Conservation (phyloP, 1,140 invertebrate species). For the Drosophila pseudoobscura region DNA sequence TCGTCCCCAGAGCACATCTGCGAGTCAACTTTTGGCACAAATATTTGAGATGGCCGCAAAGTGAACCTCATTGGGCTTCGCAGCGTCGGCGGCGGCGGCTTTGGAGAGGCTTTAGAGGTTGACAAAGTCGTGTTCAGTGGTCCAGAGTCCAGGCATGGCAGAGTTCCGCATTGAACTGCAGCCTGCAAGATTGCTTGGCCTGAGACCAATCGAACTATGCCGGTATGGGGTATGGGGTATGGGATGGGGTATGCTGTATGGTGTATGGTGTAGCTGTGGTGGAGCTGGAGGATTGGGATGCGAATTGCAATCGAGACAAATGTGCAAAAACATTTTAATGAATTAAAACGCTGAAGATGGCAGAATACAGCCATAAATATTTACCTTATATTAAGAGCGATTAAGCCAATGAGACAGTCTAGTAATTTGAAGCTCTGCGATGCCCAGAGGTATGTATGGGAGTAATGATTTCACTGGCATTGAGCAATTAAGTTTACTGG, state of each 20-base stretch:
- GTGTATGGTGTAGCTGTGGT: conserved; percentile 11
- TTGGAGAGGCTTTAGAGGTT: conserved; percentile 55
- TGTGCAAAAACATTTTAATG: conserved; percentile 72
- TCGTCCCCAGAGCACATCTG: conserved; percentile 4
- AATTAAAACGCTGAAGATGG: conserved; percentile 59
- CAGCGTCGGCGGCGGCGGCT: conserved; percentile 42
- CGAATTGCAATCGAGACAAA: conserved; percentile 29
- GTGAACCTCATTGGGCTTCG: conserved; percentile 36
- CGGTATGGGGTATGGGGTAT: conserved; percentile 11
- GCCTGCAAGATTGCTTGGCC: conserved; percentile 51
- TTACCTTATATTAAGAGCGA: conserved; percentile 36
- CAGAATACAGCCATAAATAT: conserved; percentile 31
- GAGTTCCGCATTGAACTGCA: conserved; percentile 73
- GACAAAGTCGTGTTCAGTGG: conserved; percentile 71
- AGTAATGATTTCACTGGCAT: not conserved
- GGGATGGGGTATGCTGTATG: conserved; percentile 1
- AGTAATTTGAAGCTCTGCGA: conserved; percentile 10
- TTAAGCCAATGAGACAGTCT: conserved; percentile 17
- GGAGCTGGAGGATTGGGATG: conserved; percentile 16
- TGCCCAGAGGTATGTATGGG: conserved; percentile 1
- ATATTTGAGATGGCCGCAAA: conserved; percentile 62
- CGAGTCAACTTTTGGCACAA: conserved; percentile 58
- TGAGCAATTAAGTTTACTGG: no score
- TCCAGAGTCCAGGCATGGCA: conserved; percentile 26
- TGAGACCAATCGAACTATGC: conserved; percentile 59